Evolutionary conservation across 2,888 invertebrate genomes (phyloP).

Genomic region (Ornithoptera priamus): DNA sequence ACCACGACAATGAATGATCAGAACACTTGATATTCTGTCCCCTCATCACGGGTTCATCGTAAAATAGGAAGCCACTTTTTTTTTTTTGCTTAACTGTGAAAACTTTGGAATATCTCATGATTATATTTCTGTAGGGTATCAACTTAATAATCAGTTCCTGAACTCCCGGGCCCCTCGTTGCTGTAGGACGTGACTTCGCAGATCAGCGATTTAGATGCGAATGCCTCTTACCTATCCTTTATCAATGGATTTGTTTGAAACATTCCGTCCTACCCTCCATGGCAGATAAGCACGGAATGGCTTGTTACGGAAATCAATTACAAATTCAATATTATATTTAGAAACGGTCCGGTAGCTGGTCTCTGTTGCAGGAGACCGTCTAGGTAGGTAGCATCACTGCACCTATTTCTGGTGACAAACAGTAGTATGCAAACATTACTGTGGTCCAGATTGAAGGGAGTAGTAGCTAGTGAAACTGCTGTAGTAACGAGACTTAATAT

Average conservation of each 20-base stretch:
- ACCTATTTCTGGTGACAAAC: no score
- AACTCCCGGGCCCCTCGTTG: constrained; percentile 23
- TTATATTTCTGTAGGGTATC: constrained; percentile 20
- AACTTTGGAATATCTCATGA: constrained; percentile 15
- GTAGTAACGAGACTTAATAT: no score
- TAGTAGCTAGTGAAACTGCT: no score
- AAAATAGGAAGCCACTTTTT: neutral
- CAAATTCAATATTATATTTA: neutral
- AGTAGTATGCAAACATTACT: no score
- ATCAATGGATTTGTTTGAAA: constrained; percentile 27
- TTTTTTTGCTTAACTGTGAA: neutral
- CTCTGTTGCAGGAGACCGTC: no score
- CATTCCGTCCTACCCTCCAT: constrained; percentile 3
- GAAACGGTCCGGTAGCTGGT: neutral
- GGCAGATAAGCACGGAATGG: constrained; percentile 16
- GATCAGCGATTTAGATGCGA: constrained; percentile 28
- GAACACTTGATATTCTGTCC: neutral
- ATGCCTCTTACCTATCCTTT: constrained; percentile 20
- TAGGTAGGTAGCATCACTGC: no score
- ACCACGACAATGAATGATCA: no score
- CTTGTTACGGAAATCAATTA: constrained; percentile 10
- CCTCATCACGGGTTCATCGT: neutral
- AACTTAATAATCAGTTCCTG: constrained; percentile 26
- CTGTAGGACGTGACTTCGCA: constrained; percentile 20
- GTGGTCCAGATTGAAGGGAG: no score